A percentile compares a stretch with the other conserved stretches of the same genome.
Conservation (phyloP, 2,113 vertebrate genomes). For the Onychostruthus taczanowskii region DNA sequence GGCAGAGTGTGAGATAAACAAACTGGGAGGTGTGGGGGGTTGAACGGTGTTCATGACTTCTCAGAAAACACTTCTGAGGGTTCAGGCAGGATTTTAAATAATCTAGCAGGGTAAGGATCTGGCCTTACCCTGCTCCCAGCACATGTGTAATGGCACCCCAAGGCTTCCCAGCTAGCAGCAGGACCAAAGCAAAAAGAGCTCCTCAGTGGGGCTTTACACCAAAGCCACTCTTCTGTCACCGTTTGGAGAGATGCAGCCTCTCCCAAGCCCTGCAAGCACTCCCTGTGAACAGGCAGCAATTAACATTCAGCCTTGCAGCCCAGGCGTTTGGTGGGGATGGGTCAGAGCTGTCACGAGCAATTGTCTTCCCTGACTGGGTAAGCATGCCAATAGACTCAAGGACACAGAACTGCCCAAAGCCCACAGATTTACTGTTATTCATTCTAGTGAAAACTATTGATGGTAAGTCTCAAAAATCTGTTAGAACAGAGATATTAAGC, state of each 20-base stretch:
- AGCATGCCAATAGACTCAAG: not conserved
- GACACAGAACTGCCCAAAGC: not conserved
- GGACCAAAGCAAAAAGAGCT: not conserved
- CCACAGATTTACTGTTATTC: not conserved
- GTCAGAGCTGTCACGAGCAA: not conserved
- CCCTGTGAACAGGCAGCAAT: not conserved
- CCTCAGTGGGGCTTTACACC: too few species aligned
- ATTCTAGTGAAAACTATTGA: not conserved
- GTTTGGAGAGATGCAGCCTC: not conserved
- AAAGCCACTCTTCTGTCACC: fast-evolving
- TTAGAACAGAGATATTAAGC: not conserved
- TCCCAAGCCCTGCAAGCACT: not conserved
- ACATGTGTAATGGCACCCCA: not conserved
- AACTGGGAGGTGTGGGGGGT: fast-evolving
- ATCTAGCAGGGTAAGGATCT: not conserved
- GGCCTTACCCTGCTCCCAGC: not conserved
- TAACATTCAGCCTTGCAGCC: not conserved
- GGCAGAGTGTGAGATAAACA: fast-evolving
- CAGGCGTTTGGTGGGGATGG: not conserved
- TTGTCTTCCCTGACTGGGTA: not conserved
- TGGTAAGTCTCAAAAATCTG: not conserved
- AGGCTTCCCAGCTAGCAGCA: not conserved
- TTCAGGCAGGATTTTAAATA: not conserved
- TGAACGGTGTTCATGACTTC: not conserved
- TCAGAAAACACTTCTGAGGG: not conserved